These are phyloP conservation scores for Apostichopus japonicus DNA, from an alignment of 35 echinoderm and acorn worm genomes.

Conservation along the genomic window DNA sequence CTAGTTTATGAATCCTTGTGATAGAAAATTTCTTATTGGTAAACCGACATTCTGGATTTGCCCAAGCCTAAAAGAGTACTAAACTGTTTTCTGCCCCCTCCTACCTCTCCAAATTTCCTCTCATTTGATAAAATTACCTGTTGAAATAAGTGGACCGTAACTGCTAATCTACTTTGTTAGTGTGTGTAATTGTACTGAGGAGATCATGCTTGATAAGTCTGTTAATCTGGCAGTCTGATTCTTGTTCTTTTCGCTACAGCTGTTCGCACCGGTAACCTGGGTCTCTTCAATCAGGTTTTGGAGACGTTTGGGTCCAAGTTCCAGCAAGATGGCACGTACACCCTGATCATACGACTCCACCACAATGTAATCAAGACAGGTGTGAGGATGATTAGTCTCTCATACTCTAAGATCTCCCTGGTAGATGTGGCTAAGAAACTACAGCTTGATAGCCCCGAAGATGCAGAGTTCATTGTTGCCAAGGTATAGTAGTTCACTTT, in stretches of 20 bases:
- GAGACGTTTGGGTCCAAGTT: slow-evolving; percentile 85
- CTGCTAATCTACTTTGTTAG: no score
- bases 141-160: no score
- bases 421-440: slow-evolving; percentile 89
- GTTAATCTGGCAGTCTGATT: background rate
- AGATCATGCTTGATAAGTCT: no score
- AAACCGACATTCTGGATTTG: no score
- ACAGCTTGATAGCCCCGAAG: slow-evolving; percentile 96
- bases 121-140: no score
- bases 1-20: no score
- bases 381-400: slow-evolving; percentile 95
- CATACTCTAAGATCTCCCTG: slow-evolving; percentile 93
- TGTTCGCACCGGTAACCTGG: slow-evolving; percentile 89
- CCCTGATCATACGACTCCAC: slow-evolving; percentile 92
- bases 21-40: no score
- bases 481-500: slow-evolving; percentile 60
- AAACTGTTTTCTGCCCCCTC: no score
- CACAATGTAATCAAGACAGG: slow-evolving; percentile 99
- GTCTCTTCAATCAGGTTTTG: slow-evolving; percentile 88
- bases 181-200: no score
- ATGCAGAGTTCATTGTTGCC: slow-evolving; percentile 99
- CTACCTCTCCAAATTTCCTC: no score
- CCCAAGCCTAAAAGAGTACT: no score
- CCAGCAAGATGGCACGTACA: slow-evolving; percentile 95
- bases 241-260: slow-evolving; percentile 51